A percentile compares a stretch with the other conserved stretches of the same genome.
Conservation (phyloP, 2,797 vertebrate species). For the Schizopygopsis malacanthus region DNA sequence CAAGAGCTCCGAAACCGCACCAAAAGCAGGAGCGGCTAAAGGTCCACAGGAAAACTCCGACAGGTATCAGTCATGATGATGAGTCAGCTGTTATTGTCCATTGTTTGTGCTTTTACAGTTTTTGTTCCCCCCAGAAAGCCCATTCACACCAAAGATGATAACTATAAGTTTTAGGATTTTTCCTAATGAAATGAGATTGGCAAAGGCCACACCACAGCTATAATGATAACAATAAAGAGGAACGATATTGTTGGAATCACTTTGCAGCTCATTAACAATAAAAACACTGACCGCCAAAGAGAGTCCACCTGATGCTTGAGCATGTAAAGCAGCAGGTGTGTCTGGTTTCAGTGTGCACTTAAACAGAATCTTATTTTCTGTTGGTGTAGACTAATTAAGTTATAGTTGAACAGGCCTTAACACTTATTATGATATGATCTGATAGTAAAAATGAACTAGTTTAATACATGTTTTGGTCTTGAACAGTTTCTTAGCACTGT, state of each 20-base stretch:
- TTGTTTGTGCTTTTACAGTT: neutral
- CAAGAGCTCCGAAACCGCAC: conserved; percentile 90
- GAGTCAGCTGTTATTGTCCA: neutral
- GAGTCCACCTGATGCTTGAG: neutral
- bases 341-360: neutral
- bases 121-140: neutral
- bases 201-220: neutral
- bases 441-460: neutral
- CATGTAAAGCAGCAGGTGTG: neutral
- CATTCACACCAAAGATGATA: neutral
- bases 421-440: neutral
- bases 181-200: neutral
- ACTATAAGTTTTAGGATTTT: neutral
- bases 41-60: conserved; percentile 84
- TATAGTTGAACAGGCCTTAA: neutral
- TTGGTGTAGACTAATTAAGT: neutral
- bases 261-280: neutral
- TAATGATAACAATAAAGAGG: neutral
- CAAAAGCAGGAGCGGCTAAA: conserved; percentile 90
- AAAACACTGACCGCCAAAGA: neutral
- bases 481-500: neutral
- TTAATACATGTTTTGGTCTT: neutral
- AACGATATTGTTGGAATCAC: neutral
- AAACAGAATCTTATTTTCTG: neutral
- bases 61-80: conserved; percentile 82